Base-by-base conservation (phyloP, 2,113 vertebrate species). In the Pampusana beccarii region DNA sequence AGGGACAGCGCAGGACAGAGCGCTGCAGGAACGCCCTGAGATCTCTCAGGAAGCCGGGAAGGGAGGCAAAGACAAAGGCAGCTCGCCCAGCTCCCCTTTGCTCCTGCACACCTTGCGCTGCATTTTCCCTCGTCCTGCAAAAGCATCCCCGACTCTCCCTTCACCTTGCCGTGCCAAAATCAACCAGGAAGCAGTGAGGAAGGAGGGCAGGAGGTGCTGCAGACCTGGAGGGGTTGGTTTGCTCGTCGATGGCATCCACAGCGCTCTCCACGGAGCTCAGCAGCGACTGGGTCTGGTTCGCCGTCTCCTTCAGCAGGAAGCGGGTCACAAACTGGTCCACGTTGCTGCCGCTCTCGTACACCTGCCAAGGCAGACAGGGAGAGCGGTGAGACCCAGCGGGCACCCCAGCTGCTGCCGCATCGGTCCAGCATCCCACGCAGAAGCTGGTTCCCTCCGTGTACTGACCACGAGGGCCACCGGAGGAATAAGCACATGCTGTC, bases 291-390 rank as follows among this genome's bases (percentile, higher is more conserved):
- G 99, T 99, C 98, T 99, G 99, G 98, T 98, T 99, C 40, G 99
- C 99, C 0, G 99, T 99, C 97, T 99, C 99, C 98, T 99, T 99
- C 98, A 99, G 98, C 87, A 99, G 98, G 97, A 99, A 99, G 57
- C 99, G 99, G 6, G 99, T 99, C 95, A 99, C 99, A 57, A 99
- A 99, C 97, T 99, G 99, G 96, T 99, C 99, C 98, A 99, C 98
- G 0, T 98, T 99, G 97, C 98, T 99, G 84, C 99, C 99, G 1
- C 98, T 98, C 97, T 99, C 99, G 0, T 99, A 99, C 19, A 99
- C 99, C 99, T 99, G 98, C 7, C 26, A 60, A 14, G 44, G 73
- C 38, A 58, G 36, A 58, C 3, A 12, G 19, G 0, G 25, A 50
- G 31, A 19, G 0, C 0, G 2, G 57, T 36, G 44, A 88, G 40